These are phyloP conservation scores for Taurulus bubalis DNA, from an alignment of 2,113 vertebrate species.

Conservation along the genomic window DNA sequence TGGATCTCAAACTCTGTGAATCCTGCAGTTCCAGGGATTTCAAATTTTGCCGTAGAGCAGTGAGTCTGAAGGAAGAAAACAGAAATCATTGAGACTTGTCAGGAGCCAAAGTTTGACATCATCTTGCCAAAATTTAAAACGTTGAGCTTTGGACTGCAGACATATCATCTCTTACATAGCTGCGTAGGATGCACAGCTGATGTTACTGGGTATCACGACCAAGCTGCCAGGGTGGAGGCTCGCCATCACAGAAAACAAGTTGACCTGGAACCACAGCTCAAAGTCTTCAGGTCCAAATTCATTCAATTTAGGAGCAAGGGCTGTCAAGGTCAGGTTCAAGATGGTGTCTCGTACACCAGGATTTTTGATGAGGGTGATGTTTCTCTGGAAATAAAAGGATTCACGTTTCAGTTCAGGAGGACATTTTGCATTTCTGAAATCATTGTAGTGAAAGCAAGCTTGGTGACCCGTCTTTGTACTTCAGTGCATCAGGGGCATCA, in stretches of 20 bases:
- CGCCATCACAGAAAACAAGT: constrained; percentile 46
- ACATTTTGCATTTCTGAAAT: not conserved
- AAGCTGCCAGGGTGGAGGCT: too few species aligned
- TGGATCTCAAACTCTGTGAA: constrained; percentile 11
- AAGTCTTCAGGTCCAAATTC: constrained; percentile 51
- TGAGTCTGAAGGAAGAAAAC: constrained; percentile 23
- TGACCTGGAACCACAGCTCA: constrained; percentile 59
- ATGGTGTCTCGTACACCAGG: not conserved
- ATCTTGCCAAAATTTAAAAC: too few species aligned
- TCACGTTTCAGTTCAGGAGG: not conserved
- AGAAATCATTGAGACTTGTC: not conserved
- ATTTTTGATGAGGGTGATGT: constrained; percentile 35
- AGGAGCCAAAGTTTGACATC: not conserved
- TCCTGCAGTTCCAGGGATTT: constrained; percentile 10
- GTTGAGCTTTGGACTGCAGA: too few species aligned
- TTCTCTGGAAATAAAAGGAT: constrained; percentile 26
- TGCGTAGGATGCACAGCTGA: too few species aligned
- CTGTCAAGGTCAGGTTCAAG: constrained; percentile 59
- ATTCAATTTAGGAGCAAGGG: constrained; percentile 49
- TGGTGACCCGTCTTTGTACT: not conserved
- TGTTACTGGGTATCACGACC: too few species aligned
- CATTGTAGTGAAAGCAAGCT: not conserved
- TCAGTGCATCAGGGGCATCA: not conserved
- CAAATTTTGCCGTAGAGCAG: constrained; percentile 23
- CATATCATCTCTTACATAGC: too few species aligned